A percentile compares a stretch with the other conserved stretches of the same genome.
These are phyloP conservation scores for Eretmocerus hayati DNA, from an alignment of 2,888 invertebrate species.

Conservation along the genomic window DNA sequence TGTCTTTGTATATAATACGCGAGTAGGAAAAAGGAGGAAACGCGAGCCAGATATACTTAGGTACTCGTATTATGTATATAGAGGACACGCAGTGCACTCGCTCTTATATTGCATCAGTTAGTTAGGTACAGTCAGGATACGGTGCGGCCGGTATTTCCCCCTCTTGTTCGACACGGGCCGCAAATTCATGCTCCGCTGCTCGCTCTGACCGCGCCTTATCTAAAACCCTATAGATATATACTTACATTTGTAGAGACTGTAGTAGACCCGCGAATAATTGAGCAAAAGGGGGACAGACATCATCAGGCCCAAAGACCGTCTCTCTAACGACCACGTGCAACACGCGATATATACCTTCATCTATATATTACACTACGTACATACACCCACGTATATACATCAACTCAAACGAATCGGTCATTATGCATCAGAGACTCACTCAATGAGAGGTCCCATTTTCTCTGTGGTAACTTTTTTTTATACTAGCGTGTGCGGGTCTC, in stretches of 20 bases:
- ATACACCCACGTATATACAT: background rate
- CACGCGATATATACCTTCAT: background rate
- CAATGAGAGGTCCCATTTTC: background rate
- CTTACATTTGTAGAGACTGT: no score
- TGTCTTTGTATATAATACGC: no score
- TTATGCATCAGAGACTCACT: slow-evolving; percentile 13
- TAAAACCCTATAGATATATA: no score
- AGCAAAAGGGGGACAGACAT: slow-evolving; percentile 2
- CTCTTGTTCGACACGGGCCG: no score
- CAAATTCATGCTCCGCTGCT: background rate
- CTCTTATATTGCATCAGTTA: no score
- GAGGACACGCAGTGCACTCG: no score
- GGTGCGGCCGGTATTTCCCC: no score
- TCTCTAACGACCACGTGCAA: slow-evolving; percentile 17
- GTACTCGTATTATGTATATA: no score
- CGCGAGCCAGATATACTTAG: no score
- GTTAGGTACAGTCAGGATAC: no score
- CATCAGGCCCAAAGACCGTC: background rate
- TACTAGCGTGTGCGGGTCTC: background rate
- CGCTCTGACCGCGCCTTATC: slow-evolving; percentile 39
- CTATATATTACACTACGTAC: background rate
- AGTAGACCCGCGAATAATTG: slow-evolving; percentile 27
- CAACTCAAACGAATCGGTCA: no score
- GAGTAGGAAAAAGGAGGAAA: no score
- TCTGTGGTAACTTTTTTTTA: background rate